Evolutionary conservation across 2,888 invertebrate species (phyloP).

Genomic region (Germaria angustata): DNA sequence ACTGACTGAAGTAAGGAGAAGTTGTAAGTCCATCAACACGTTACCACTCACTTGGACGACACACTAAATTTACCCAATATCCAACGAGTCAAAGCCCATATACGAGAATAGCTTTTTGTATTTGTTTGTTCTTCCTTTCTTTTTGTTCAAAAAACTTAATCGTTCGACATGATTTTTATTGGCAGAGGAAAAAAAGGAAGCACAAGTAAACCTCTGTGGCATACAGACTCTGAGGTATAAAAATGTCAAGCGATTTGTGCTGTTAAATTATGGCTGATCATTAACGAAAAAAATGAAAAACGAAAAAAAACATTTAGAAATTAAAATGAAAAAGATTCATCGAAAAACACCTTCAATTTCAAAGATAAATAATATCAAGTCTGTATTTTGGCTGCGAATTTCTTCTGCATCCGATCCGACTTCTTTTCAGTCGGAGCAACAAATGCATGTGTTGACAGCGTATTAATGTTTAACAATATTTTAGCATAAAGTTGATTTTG

Average conservation of each 20-base stretch:
- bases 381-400: conserved; percentile 22
- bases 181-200: conserved; percentile 28
- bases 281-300: conserved; percentile 68
- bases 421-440: conserved; percentile 62
- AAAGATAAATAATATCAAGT: conserved; percentile 38
- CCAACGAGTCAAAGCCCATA: conserved; percentile 13
- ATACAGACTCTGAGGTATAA: conserved; percentile 70
- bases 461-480: conserved; percentile 77
- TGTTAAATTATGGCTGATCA: conserved; percentile 77
- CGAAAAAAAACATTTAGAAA: conserved; percentile 8
- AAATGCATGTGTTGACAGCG: conserved; percentile 78
- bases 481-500: conserved; percentile 62
- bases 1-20: conserved; percentile 29
- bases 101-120: not conserved
- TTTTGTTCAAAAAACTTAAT: conserved; percentile 47
- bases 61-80: not conserved
- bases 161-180: conserved; percentile 63
- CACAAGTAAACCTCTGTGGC: conserved; percentile 18
- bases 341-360: conserved; percentile 56
- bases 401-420: conserved; percentile 19
- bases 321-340: conserved; percentile 52
- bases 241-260: conserved; percentile 77
- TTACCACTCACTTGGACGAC: conserved; percentile 57
- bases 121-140: not conserved
- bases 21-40: conserved; percentile 70